A percentile compares a stretch with the other conserved stretches of the same genome.
phyloP scores from a whole-genome alignment of 2,888 invertebrate species.

The Macrostomum cliftonense region DNA sequence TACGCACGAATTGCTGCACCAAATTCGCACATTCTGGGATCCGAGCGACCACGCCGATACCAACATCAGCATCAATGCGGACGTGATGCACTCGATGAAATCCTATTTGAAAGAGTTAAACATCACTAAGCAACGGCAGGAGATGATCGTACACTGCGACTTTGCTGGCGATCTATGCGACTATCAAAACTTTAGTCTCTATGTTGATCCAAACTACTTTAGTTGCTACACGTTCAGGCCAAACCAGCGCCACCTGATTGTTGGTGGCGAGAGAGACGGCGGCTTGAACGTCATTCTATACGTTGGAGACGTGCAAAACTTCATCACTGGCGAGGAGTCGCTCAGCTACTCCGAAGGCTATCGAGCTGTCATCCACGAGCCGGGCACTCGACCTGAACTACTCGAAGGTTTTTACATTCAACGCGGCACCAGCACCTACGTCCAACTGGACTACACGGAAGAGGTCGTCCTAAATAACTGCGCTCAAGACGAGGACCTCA shows the following conservation, averaged over 20 bases:
- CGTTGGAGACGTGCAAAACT: conserved; percentile 1
- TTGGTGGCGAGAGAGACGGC: conserved; percentile 3
- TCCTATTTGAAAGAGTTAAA: not conserved
- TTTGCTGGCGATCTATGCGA: not conserved
- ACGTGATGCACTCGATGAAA: conserved; percentile 1
- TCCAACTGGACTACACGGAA: conserved; percentile 4
- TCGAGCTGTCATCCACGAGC: conserved; percentile 1
- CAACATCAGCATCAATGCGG: not conserved
- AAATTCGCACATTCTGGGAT: not conserved
- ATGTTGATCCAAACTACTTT: conserved; percentile 1
- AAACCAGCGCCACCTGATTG: conserved; percentile 1
- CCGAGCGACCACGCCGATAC: not conserved
- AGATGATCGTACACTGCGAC: conserved; percentile 5
- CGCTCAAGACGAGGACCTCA: conserved; percentile 69
- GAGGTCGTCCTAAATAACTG: not conserved
- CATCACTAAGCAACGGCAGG: conserved; percentile 4
- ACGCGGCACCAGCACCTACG: not conserved
- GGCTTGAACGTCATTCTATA: not conserved
- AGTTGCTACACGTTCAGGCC: conserved; percentile 3
- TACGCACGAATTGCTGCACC: not conserved
- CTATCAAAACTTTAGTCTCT: conserved; percentile 1
- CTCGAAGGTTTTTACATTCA: conserved; percentile 3
- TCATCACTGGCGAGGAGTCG: conserved; percentile 2
- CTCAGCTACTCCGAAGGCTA: conserved; percentile 3
- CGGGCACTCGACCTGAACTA: conserved; percentile 1